phyloP scores from a whole-genome alignment of 1,140 invertebrate species.

The Diabrotica virgifera region DNA sequence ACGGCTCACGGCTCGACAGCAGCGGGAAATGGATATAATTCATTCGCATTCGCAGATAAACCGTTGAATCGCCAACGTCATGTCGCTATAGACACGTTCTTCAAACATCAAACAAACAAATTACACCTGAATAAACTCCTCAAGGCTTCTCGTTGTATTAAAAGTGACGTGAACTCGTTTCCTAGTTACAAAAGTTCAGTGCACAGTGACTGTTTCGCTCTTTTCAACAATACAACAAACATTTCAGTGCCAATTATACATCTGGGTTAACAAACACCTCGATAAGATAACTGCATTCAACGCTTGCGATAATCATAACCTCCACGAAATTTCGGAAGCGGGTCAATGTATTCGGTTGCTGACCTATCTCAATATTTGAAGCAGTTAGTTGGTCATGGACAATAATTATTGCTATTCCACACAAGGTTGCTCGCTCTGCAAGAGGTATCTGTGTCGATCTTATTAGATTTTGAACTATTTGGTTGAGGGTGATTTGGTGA shows the following conservation, averaged over 20 bases:
- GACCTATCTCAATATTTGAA: slow-evolving; percentile 45
- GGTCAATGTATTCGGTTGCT: slow-evolving; percentile 23
- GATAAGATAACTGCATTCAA: too few relatives aligned
- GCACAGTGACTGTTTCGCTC: too few relatives aligned
- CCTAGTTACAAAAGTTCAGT: too few relatives aligned
- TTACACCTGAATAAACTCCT: too few relatives aligned
- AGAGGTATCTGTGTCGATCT: slow-evolving; percentile 6
- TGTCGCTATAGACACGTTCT: slow-evolving; percentile 13
- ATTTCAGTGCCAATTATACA: too few relatives aligned
- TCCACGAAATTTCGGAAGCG: slow-evolving; percentile 12
- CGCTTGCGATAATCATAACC: slow-evolving; percentile 5
- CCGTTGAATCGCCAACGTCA: slow-evolving; percentile 7
- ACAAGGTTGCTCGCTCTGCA: slow-evolving; percentile 11
- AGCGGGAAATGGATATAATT: slow-evolving; percentile 40
- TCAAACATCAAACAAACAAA: neutral
- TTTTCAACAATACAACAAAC: too few relatives aligned
- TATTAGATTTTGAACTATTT: neutral
- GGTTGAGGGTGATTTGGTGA: neutral
- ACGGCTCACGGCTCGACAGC: too few relatives aligned
- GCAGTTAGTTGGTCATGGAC: slow-evolving; percentile 45
- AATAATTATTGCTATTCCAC: slow-evolving; percentile 15
- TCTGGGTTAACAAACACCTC: too few relatives aligned
- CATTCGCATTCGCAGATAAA: slow-evolving; percentile 16
- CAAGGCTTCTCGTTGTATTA: too few relatives aligned
- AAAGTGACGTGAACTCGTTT: too few relatives aligned